These are phyloP conservation scores for Parascotia fuliginaria DNA, from an alignment of 2,888 invertebrate genomes.

Conservation along the genomic window DNA sequence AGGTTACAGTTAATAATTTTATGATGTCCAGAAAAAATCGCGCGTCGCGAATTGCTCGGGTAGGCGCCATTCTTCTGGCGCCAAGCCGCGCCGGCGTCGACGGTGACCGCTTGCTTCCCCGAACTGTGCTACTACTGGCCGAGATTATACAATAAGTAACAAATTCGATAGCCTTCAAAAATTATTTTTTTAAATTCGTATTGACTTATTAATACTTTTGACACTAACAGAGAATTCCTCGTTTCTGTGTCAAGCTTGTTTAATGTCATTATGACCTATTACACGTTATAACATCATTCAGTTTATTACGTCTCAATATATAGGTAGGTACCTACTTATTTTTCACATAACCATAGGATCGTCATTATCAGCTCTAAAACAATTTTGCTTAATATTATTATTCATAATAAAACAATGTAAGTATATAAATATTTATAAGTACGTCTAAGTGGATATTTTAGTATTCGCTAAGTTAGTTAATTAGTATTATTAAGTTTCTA, in stretches of 20 bases:
- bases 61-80: slow-evolving; percentile 77
- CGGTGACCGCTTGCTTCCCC: slow-evolving; percentile 73
- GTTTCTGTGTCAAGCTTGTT: slow-evolving; percentile 36
- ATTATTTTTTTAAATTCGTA: slow-evolving; percentile 41
- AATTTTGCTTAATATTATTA: slow-evolving; percentile 12
- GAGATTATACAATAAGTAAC: slow-evolving; percentile 60
- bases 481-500: slow-evolving; percentile 21
- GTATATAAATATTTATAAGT: slow-evolving; percentile 11
- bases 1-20: slow-evolving; percentile 61
- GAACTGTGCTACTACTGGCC: slow-evolving; percentile 69
- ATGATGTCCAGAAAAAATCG: slow-evolving; percentile 65
- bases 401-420: slow-evolving; percentile 7
- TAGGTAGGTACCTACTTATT: too few species aligned
- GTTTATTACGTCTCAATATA: slow-evolving; percentile 9
- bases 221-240: slow-evolving; percentile 34
- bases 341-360: background rate
- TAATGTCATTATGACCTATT: slow-evolving; percentile 23
- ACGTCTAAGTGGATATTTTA: slow-evolving; percentile 1
- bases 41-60: slow-evolving; percentile 55
- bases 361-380: background rate
- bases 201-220: slow-evolving; percentile 37
- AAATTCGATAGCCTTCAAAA: slow-evolving; percentile 47
- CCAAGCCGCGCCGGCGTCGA: slow-evolving; percentile 61
- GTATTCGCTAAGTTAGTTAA: slow-evolving; percentile 14
- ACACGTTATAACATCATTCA: slow-evolving; percentile 24